Base-by-base conservation (phyloP, 1,140 invertebrate species). In the Tetranychus cinnabarinus region DNA sequence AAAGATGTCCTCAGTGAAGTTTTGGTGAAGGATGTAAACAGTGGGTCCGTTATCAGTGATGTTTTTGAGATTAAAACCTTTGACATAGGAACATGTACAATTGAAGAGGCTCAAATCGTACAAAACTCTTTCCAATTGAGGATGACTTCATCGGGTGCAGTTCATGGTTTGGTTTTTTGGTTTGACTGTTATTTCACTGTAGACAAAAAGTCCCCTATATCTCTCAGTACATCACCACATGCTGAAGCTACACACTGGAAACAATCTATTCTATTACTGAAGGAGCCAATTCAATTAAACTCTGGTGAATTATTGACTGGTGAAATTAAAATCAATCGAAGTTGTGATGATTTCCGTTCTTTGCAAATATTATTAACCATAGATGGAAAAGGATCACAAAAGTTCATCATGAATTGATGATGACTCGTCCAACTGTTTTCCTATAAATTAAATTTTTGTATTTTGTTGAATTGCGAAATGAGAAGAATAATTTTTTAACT, bases 201-300 rank as follows among this genome's bases (percentile, higher is more conserved):
- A 34, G 63, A 59, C n/a, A 10, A 13, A 54, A 34, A 66, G 3
- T 33, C n/a, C 35, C 63, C 61, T 33, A 62, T 61, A 57, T 65
- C 66, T 34, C 74, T 67, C 71, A 79, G 58, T 72, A 80, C 67
- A 65, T 82, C 81, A 68, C 90, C 83, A 59, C 76, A 75, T 63
- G 79, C 79, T 67, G 76, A 77, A 63, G 76, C 77, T 57, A 97
- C 92, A 8, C 92, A 97, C 74, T 97, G 93, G 93, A 96, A 96
- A 73, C 95, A 97, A 73, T 95, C 91, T 1, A 80, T 93, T 8
- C 92, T 98, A 70, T 90, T 89, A 67, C 77, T 97, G 46, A 82
- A 77, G 66, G 75, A 84, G 68, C 80, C 82, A 66, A 78, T 82
- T 68, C 67, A 72, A 64, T 78, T 89, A 3, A 80, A 80, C 61